Percentiles rank a stretch among this genome's conserved stretches.
phyloP scores from a whole-genome alignment of 2,888 invertebrate species.

The Polyommatus icarus region DNA sequence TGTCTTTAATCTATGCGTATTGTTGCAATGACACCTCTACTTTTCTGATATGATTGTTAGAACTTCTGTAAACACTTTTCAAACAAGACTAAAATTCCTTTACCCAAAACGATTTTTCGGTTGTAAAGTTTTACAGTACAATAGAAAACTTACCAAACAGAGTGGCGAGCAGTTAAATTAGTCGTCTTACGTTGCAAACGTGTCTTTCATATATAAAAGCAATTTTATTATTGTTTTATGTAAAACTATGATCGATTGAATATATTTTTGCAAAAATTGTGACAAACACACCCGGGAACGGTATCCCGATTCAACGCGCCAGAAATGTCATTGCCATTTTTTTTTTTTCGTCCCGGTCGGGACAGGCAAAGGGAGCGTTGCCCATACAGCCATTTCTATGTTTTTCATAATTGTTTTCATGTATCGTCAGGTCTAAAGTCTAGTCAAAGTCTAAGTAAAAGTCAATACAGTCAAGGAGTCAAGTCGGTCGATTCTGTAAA shows the following conservation, averaged over 20 bases:
- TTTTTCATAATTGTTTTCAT: too few relatives aligned
- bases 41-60: background rate
- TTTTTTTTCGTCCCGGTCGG: too few relatives aligned
- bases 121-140: background rate
- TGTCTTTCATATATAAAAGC: constrained; percentile 36
- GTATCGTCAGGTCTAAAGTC: too few relatives aligned
- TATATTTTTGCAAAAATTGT: background rate
- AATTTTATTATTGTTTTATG: background rate
- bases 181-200: constrained; percentile 28
- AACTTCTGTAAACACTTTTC: background rate
- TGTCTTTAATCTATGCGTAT: constrained; percentile 37
- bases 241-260: constrained; percentile 33
- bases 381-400: too few relatives aligned
- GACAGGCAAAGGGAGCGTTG: too few relatives aligned
- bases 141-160: constrained; percentile 55
- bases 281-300: constrained; percentile 58
- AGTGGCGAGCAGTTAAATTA: constrained; percentile 36
- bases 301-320: too few relatives aligned
- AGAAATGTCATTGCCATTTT: too few relatives aligned
- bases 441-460: too few relatives aligned
- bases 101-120: constrained; percentile 22
- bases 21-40: background rate
- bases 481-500: too few relatives aligned
- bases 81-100: background rate
- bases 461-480: too few relatives aligned